These are phyloP conservation scores for Camelus dromedarius DNA, from an alignment of 2,113 vertebrate genomes.

Conservation along the genomic window DNA sequence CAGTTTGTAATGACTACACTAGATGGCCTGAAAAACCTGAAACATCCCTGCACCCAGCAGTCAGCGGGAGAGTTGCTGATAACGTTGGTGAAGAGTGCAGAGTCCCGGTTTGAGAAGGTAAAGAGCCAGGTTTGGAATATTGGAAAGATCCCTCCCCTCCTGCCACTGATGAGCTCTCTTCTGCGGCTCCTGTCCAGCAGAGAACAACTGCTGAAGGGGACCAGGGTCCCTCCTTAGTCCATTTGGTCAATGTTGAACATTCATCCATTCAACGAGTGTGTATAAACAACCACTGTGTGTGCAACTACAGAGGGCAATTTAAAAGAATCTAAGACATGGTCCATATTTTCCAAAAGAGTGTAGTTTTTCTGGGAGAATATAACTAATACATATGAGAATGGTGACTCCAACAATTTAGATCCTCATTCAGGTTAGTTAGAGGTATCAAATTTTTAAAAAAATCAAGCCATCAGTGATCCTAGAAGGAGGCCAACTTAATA, in stretches of 20 bases:
- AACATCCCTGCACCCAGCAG: constrained; percentile 36
- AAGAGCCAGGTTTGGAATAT: not conserved
- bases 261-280: not conserved
- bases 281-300: not conserved
- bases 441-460: not conserved
- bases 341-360: not conserved
- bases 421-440: not conserved
- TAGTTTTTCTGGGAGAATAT: not conserved
- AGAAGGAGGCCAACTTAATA: not conserved
- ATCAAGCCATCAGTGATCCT: not conserved
- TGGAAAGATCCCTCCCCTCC: not conserved
- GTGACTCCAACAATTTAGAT: constrained; percentile 14
- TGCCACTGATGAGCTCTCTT: not conserved
- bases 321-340: not conserved
- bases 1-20: constrained; percentile 73
- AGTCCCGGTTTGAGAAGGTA: constrained; percentile 76
- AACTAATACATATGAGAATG: not conserved
- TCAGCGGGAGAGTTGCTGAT: constrained; percentile 72
- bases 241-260: not conserved
- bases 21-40: constrained; percentile 56
- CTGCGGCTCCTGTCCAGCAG: not conserved
- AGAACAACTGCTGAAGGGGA: not conserved
- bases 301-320: not conserved
- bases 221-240: not conserved
- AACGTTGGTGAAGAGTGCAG: constrained; percentile 56